These are phyloP conservation scores for Aldrovandia affinis DNA, from an alignment of 2,797 vertebrate genomes.

Conservation along the genomic window DNA sequence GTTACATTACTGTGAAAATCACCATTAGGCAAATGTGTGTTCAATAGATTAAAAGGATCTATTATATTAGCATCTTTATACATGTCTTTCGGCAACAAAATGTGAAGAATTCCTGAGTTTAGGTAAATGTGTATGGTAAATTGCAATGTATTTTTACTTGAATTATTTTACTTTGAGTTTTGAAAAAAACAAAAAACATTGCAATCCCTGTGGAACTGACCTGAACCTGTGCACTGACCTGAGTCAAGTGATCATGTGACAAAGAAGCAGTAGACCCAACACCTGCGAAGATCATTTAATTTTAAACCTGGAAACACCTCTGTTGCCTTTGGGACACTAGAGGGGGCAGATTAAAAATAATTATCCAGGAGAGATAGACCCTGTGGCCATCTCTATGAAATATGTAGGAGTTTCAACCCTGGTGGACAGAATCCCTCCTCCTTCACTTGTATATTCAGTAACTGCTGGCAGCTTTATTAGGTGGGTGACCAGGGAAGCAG, in stretches of 20 bases:
- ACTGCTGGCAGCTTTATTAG: neutral
- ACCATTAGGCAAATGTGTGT: neutral
- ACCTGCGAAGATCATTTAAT: neutral
- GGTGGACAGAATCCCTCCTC: conserved; percentile 3
- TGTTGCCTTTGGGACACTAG: neutral
- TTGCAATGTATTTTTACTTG: neutral
- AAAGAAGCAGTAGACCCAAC: neutral
- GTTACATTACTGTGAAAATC: neutral
- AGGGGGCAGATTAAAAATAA: conserved; percentile 22
- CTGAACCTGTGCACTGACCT: neutral
- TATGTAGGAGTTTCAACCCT: conserved; percentile 8
- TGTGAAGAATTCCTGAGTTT: neutral
- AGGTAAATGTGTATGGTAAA: neutral
- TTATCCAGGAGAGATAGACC: conserved; percentile 33
- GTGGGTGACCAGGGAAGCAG: conserved; percentile 3
- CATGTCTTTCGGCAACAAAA: neutral
- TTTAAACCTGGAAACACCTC: conserved; percentile 10
- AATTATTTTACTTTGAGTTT: neutral
- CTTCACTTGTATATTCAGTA: conserved; percentile 7
- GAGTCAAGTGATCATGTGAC: neutral
- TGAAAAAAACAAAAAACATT: neutral
- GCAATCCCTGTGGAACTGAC: neutral
- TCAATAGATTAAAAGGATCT: neutral
- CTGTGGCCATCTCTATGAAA: conserved; percentile 29
- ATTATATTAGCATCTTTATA: too few relatives aligned